Evolutionary conservation across 2,113 vertebrate genomes (phyloP), one percentile per base, ranked within the genome.

Genomic region (Corythoichthys intestinalis): DNA sequence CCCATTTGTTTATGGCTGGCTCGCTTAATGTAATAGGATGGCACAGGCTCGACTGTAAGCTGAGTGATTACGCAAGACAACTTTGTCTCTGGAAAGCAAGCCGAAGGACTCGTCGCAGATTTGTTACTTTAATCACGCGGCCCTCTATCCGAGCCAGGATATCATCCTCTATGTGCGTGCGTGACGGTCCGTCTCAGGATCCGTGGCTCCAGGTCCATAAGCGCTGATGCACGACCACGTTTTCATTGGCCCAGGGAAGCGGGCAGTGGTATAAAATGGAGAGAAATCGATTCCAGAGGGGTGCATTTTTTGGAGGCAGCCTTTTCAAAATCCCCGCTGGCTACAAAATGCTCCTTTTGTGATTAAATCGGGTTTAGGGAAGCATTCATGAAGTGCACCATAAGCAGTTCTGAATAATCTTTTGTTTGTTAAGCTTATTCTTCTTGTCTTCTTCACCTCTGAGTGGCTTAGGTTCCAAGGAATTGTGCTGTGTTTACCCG

Each of bases 141-240:
- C 66, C 66, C 81, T 72, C 69, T 74, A 73, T 70, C 79, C 82
- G 75, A 87, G 87, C 61, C 68, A 75, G 80, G 70, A 75, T 62
- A 72, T 60, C 68, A 59, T 41, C 54, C 65, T 80, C 73, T 50
- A 72, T 76, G 60, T 66, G 67, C 72, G 67, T 72, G 73, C 70
- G 79, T 73, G 82, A 74, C 80, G 44, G 38, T 0, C 34, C 69
- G 66, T 65, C 47, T 70, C 66, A 57, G 49, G 78, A 79, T 81
- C 65, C 75, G 76, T 76, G 81, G 80, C 82, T 74, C 4, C 0
- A 54, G 70, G 76, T 83, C 78, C 72, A 41, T n/a, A 65, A 66
- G 66, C 39, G 20, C 17, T 77, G 70, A 74, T 71, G 41, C 67
- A 70, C 79, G 69, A 44, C 63, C 66, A 47, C 50, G 44, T 65